Percentiles rank a stretch among this genome's conserved stretches.
These are phyloP conservation scores for Cryptus armator DNA, from an alignment of 2,888 invertebrate species.

Conservation along the genomic window DNA sequence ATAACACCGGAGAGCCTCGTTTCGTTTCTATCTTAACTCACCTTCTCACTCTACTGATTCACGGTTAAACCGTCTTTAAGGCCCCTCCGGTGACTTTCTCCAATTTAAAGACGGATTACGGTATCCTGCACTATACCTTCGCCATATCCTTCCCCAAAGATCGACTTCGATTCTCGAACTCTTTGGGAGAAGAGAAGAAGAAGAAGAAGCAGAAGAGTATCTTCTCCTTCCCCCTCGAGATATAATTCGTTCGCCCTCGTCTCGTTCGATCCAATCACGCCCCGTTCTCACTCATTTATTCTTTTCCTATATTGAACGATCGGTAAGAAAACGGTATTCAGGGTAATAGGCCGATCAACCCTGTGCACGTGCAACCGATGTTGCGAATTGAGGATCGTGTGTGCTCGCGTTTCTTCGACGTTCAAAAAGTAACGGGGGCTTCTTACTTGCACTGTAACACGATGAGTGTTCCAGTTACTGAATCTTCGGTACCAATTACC, in stretches of 20 bases:
- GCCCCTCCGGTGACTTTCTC: slow-evolving; percentile 70
- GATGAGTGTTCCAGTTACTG: slow-evolving; percentile 6
- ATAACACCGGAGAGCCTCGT: slow-evolving; percentile 44
- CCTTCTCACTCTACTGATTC: slow-evolving; percentile 58
- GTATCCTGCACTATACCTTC: slow-evolving; percentile 42
- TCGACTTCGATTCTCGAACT: slow-evolving; percentile 41
- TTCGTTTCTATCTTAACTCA: not conserved
- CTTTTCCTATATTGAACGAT: slow-evolving; percentile 50
- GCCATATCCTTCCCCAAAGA: slow-evolving; percentile 36
- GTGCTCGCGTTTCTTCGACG: slow-evolving; percentile 30
- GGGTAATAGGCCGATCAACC: slow-evolving; percentile 63
- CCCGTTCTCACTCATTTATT: slow-evolving; percentile 33
- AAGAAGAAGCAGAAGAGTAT: not conserved
- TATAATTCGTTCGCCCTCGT: slow-evolving; percentile 35
- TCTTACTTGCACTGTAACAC: slow-evolving; percentile 1
- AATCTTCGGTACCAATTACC: slow-evolving; percentile 20
- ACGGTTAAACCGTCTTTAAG: slow-evolving; percentile 61
- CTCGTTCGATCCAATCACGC: slow-evolving; percentile 43
- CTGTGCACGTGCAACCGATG: slow-evolving; percentile 43
- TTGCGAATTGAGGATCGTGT: slow-evolving; percentile 49
- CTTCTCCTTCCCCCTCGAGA: slow-evolving; percentile 21
- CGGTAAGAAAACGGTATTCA: slow-evolving; percentile 56
- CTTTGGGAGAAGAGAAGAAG: slow-evolving; percentile 25
- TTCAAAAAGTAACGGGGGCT: slow-evolving; percentile 16
- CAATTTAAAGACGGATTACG: slow-evolving; percentile 70